Percentiles rank a stretch among this genome's conserved stretches.
phyloP scores from a whole-genome alignment of 2,113 vertebrate species.

The Sinosuthora webbiana region DNA sequence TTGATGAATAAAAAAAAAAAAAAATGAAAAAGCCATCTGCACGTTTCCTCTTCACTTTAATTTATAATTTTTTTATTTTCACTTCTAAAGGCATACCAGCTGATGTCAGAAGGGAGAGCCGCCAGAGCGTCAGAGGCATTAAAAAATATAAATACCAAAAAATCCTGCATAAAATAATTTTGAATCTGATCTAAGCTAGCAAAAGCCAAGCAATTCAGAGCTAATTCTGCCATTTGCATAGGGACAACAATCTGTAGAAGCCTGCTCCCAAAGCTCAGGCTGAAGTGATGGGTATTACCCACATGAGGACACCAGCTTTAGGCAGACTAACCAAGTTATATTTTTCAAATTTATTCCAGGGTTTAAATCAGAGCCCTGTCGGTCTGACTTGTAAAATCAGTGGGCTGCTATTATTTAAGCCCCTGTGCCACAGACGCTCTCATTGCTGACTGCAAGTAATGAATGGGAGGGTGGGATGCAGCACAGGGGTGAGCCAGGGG shows the following conservation, averaged over 20 bases:
- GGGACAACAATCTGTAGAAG: neutral
- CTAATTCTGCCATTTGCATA: neutral
- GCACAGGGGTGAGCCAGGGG: neutral
- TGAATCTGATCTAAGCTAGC: neutral
- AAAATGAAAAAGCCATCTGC: neutral
- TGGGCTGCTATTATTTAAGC: neutral
- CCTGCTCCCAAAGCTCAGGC: neutral
- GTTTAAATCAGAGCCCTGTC: neutral
- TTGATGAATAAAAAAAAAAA: neutral
- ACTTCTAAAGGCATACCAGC: neutral
- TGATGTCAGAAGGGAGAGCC: neutral
- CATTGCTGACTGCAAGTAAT: neutral
- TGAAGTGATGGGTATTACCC: neutral
- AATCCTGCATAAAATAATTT: constrained; percentile 9
- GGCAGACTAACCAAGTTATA: neutral
- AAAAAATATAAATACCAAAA: neutral
- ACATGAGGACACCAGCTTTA: neutral
- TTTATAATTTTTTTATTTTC: constrained; percentile 18
- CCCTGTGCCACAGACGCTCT: neutral
- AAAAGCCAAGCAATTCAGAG: neutral
- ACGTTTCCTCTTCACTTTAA: neutral
- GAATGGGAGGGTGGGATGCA: neutral
- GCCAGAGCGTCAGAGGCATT: neutral
- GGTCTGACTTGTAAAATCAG: neutral
- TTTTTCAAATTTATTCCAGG: neutral